Percentiles rank a stretch among this genome's conserved stretches.
phyloP scores from a whole-genome alignment of 2,113 vertebrate species.

The Callithrix jacchus region DNA sequence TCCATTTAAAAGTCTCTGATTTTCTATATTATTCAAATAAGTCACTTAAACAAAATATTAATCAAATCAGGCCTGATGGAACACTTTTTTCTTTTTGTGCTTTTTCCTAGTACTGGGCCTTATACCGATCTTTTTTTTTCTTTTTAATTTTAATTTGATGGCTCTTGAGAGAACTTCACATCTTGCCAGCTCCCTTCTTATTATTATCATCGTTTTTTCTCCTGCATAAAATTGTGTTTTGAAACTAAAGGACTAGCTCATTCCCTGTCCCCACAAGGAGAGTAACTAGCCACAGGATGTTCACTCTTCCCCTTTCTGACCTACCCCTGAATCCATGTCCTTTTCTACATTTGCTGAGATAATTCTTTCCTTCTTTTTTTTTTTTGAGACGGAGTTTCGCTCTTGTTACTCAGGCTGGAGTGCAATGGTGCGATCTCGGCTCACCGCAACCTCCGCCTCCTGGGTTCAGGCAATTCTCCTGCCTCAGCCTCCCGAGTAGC shows the following conservation, averaged over 20 bases:
- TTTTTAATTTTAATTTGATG: background rate
- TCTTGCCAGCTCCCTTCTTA: background rate
- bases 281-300: background rate
- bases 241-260: background rate
- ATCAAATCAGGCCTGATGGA: background rate
- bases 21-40: constrained; percentile 19
- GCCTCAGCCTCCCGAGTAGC: no score
- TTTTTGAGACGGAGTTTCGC: no score
- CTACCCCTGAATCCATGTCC: background rate
- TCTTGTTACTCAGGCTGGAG: no score
- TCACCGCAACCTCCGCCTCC: no score
- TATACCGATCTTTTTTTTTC: background rate
- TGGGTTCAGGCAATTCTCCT: no score
- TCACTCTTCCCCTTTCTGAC: background rate
- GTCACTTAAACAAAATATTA: background rate
- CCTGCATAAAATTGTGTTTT: constrained; percentile 5
- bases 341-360: background rate
- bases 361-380: no score
- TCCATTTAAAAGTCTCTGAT: background rate
- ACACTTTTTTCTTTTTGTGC: background rate
- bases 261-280: fast-evolving
- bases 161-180: background rate
- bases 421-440: no score
- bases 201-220: background rate
- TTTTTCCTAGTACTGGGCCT: background rate